Evolutionary conservation across 2,888 invertebrate genomes (phyloP).

Genomic region (Drosophila stalkeri): DNA sequence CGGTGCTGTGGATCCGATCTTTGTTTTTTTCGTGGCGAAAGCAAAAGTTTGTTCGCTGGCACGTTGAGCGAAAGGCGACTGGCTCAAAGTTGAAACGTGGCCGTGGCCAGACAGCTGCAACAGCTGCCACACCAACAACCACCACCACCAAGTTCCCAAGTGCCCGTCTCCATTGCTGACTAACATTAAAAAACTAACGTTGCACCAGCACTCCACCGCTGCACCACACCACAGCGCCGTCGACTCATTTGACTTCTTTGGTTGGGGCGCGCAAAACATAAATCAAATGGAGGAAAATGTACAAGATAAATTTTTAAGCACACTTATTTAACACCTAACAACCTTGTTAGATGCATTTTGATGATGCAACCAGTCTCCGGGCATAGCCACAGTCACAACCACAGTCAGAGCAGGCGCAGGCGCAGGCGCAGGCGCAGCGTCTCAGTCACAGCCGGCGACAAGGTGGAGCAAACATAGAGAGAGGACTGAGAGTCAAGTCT

Average conservation of each 20-base stretch:
- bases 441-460: constrained; percentile 49
- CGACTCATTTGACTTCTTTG: constrained; percentile 55
- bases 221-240: constrained; percentile 3
- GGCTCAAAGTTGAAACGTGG: constrained; percentile 58
- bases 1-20: constrained; percentile 12
- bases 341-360: constrained; percentile 82
- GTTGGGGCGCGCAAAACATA: constrained; percentile 68
- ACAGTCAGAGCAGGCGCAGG: constrained; percentile 23
- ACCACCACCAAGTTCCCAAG: constrained; percentile 22
- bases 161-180: constrained; percentile 33
- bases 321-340: constrained; percentile 83
- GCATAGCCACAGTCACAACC: constrained; percentile 8
- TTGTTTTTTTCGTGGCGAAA: constrained; percentile 58
- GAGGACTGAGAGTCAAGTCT: constrained; percentile 19
- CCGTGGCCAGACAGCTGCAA: constrained; percentile 60
- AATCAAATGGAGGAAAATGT: constrained; percentile 82
- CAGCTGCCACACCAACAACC: constrained; percentile 15
- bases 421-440: constrained; percentile 15
- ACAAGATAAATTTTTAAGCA: constrained; percentile 83
- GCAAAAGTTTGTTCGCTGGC: constrained; percentile 63
- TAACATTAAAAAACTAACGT: constrained; percentile 24
- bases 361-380: constrained; percentile 67
- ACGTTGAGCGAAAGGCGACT: constrained; percentile 65
- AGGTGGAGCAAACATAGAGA: constrained; percentile 59
- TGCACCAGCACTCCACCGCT: not conserved